Evolutionary conservation across 2,888 invertebrate genomes (phyloP).

Genomic region (Sesia apiformis): DNA sequence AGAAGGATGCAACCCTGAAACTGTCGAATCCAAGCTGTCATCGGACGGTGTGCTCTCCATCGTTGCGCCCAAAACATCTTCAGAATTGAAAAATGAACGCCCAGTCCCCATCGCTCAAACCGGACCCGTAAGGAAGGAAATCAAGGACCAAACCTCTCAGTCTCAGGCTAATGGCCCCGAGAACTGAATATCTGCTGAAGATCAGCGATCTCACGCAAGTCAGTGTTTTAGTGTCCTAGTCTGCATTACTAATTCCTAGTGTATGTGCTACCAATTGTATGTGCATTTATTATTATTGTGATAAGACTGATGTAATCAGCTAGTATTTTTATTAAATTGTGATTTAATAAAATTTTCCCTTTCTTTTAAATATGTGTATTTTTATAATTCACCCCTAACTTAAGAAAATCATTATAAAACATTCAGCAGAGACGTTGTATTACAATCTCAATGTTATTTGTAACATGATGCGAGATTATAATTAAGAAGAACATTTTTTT

Average conservation of each 20-base stretch:
- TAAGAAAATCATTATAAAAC: too few species aligned
- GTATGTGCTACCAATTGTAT: not conserved
- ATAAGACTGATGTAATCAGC: not conserved
- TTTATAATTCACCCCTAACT: too few species aligned
- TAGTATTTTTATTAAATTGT: too few species aligned
- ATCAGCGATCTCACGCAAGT: not conserved
- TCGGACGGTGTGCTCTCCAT: slow-evolving; percentile 83
- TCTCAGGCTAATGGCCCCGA: slow-evolving; percentile 4
- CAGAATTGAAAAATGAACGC: slow-evolving; percentile 49
- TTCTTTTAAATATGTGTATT: too few species aligned
- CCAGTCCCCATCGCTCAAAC: slow-evolving; percentile 73
- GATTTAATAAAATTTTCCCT: too few species aligned
- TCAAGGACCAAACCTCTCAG: slow-evolving; percentile 46
- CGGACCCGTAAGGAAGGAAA: slow-evolving; percentile 64
- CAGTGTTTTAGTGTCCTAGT: not conserved
- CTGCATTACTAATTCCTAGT: not conserved
- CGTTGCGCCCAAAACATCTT: slow-evolving; percentile 68
- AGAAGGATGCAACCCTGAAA: slow-evolving; percentile 78
- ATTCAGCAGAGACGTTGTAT: too few species aligned
- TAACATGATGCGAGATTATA: too few species aligned
- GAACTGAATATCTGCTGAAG: not conserved
- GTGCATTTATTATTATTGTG: not conserved
- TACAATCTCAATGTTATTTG: too few species aligned
- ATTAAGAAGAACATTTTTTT: too few species aligned
- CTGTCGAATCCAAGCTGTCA: slow-evolving; percentile 80